Percentiles rank a stretch among this genome's conserved stretches.
Evolutionary conservation across 2,113 vertebrate species (phyloP).

Genomic region (Pedetes capensis): DNA sequence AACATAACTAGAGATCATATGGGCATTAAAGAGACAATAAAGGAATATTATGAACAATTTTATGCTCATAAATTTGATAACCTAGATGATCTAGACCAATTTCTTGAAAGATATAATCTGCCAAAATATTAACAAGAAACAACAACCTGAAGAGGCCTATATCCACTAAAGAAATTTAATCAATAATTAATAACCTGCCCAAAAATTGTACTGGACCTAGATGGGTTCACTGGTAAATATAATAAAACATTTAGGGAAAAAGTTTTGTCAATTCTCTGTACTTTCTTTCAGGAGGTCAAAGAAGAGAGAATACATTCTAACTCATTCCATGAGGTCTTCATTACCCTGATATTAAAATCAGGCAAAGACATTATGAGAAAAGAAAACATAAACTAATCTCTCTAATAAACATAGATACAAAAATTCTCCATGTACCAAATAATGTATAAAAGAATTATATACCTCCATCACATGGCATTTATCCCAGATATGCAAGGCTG

Average conservation of each 20-base stretch:
- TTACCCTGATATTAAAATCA: too few relatives aligned
- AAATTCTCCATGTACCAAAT: too few relatives aligned
- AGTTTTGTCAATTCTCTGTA: not conserved
- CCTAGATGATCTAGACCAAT: not conserved
- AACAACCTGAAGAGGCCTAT: not conserved
- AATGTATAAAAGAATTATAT: not conserved
- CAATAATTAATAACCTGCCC: too few relatives aligned
- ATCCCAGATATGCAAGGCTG: not conserved
- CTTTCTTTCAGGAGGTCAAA: not conserved
- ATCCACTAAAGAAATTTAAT: not conserved
- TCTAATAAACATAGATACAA: too few relatives aligned
- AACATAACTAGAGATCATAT: not conserved
- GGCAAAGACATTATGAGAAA: too few relatives aligned
- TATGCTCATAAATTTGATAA: not conserved
- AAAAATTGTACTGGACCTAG: not conserved
- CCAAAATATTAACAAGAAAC: too few relatives aligned
- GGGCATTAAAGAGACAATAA: not conserved
- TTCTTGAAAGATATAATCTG: too few relatives aligned
- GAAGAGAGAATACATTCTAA: too few relatives aligned
- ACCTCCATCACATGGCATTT: not conserved
- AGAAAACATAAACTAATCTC: too few relatives aligned
- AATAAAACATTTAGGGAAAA: not conserved
- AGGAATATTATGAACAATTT: not conserved
- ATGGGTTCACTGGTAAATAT: not conserved
- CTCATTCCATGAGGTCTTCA: too few relatives aligned